These are phyloP conservation scores for Nesoenas mayeri DNA, from an alignment of 2,113 vertebrate genomes.

Conservation along the genomic window DNA sequence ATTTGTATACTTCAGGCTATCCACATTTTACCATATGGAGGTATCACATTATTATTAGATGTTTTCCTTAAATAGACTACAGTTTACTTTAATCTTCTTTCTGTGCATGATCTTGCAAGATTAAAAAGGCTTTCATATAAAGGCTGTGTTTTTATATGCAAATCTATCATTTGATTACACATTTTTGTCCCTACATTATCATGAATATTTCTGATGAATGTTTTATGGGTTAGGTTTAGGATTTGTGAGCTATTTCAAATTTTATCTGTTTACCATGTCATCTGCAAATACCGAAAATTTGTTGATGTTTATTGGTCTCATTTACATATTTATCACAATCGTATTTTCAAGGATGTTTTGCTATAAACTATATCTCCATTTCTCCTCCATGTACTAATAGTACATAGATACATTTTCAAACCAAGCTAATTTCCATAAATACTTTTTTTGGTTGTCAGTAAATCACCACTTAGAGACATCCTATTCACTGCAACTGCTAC, in stretches of 20 bases:
- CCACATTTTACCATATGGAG: conserved; percentile 45
- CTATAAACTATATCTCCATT: conserved; percentile 55
- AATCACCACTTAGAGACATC: conserved; percentile 58
- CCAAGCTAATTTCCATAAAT: conserved; percentile 59
- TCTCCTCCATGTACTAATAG: conserved; percentile 48
- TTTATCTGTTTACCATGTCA: conserved; percentile 70
- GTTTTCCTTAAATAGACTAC: conserved; percentile 43
- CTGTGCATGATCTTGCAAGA: conserved; percentile 28
- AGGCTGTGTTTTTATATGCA: conserved; percentile 71
- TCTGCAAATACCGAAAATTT: conserved; percentile 72
- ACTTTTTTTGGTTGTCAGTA: conserved; percentile 59
- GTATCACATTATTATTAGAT: conserved; percentile 56
- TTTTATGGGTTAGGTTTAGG: conserved; percentile 74
- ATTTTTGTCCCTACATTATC: conserved; percentile 69
- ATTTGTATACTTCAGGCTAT: conserved; percentile 44
- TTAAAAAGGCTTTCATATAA: conserved; percentile 47
- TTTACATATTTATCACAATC: conserved; percentile 77
- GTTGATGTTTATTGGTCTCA: conserved; percentile 72
- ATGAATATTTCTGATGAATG: conserved; percentile 76
- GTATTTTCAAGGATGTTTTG: conserved; percentile 71
- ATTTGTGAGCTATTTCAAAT: conserved; percentile 72
- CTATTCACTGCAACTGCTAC: conserved; percentile 13
- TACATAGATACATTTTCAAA: conserved; percentile 66
- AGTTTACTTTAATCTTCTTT: conserved; percentile 52
- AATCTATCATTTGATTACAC: conserved; percentile 76